These are phyloP conservation scores for Ceyx erithaca DNA, from an alignment of 2,797 vertebrate genomes.

Conservation along the genomic window DNA sequence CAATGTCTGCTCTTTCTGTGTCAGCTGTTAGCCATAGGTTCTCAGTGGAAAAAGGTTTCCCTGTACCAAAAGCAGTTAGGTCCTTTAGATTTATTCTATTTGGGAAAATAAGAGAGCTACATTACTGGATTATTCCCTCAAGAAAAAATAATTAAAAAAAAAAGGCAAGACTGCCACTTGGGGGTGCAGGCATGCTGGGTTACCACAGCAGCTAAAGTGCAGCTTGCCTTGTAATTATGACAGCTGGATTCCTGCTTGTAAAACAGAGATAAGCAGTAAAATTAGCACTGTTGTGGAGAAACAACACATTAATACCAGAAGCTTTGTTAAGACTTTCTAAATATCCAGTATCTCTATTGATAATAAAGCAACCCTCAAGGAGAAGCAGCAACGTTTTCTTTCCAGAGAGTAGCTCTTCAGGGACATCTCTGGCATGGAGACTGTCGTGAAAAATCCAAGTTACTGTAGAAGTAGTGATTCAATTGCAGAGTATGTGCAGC, in stretches of 20 bases:
- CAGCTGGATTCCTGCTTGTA: slow-evolving; percentile 39
- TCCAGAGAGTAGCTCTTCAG: background rate
- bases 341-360: background rate
- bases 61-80: background rate
- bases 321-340: background rate
- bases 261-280: slow-evolving; percentile 42
- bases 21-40: slow-evolving; percentile 43
- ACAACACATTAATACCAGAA: background rate
- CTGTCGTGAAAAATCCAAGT: background rate
- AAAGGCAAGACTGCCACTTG: slow-evolving; percentile 48
- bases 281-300: background rate
- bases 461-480: background rate
- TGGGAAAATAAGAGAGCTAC: slow-evolving; percentile 20
- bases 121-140: background rate
- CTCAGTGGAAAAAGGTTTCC: background rate
- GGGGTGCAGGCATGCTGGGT: slow-evolving; percentile 59
- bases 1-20: slow-evolving; percentile 16
- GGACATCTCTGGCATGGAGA: background rate
- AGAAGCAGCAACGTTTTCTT: background rate
- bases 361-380: background rate
- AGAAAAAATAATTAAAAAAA: background rate
- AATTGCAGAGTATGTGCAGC: background rate
- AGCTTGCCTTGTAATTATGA: slow-evolving; percentile 43
- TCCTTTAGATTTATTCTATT: slow-evolving; percentile 30
- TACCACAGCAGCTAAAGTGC: slow-evolving; percentile 28